Evolutionary conservation across 1,140 invertebrate species (phyloP).

Genomic region (Caenorhabditis brenneri): DNA sequence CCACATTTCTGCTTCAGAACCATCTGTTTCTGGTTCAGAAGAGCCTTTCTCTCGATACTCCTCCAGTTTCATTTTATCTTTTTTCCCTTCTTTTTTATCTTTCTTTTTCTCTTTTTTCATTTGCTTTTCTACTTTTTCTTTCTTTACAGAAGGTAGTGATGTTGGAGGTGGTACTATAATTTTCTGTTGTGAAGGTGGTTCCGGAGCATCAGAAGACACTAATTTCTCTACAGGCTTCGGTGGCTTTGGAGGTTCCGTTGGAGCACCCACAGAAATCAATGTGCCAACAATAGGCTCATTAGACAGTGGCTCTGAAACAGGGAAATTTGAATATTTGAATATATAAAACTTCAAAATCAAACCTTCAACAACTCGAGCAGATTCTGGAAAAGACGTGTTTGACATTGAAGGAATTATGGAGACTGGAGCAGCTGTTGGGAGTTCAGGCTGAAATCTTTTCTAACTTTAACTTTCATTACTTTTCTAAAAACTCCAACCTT

Average conservation of each 20-base stretch:
- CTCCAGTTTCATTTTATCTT: conserved; percentile 7
- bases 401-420: conserved; percentile 1
- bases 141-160: too few relatives aligned
- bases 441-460: conserved; percentile 1
- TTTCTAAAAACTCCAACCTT: background rate
- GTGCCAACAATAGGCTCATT: background rate
- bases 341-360: background rate
- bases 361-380: background rate
- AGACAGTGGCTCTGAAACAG: background rate
- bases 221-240: background rate
- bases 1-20: conserved; percentile 51
- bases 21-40: conserved; percentile 49
- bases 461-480: too few relatives aligned
- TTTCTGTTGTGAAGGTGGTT: too few relatives aligned
- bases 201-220: too few relatives aligned
- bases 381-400: background rate
- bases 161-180: too few relatives aligned
- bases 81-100: conserved; percentile 17
- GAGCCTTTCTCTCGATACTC: conserved; percentile 25
- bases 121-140: background rate
- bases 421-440: background rate
- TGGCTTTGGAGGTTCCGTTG: background rate
- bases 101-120: conserved; percentile 28
- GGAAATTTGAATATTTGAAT: background rate
- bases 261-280: background rate